Evolutionary conservation across 2,888 invertebrate genomes (phyloP).

Genomic region (Pyrrhosoma nymphula): DNA sequence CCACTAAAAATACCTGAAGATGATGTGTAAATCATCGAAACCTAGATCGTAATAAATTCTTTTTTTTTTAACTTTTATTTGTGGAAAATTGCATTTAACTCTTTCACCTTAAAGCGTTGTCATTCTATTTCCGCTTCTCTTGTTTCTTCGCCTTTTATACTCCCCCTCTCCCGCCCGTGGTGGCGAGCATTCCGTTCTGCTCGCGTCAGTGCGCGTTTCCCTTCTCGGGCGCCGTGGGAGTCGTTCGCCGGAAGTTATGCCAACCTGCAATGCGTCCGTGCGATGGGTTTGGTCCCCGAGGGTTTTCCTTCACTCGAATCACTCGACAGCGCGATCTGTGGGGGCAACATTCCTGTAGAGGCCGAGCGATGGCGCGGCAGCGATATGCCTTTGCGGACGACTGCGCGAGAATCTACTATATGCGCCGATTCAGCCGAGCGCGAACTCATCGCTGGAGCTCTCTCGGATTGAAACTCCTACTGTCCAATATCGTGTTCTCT

Average conservation of each 20-base stretch:
- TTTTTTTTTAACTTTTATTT: no score
- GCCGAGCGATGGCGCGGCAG: not conserved
- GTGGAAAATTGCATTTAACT: no score
- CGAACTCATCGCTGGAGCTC: not conserved
- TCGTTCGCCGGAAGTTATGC: not conserved
- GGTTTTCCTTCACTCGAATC: no score
- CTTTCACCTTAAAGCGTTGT: no score
- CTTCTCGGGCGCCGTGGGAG: not conserved
- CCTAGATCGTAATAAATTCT: no score
- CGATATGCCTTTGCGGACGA: not conserved
- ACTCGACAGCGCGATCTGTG: not conserved
- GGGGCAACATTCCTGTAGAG: not conserved
- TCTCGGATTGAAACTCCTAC: not conserved
- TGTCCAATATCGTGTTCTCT: no score
- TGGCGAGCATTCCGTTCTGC: not conserved
- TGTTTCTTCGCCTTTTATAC: not conserved
- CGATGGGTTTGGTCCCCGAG: not conserved
- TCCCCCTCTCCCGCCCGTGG: not conserved
- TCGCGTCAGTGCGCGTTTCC: not conserved
- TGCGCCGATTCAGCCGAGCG: not conserved
- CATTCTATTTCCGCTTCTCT: not conserved
- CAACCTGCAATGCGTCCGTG: not conserved
- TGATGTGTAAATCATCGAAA: no score
- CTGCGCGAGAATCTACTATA: not conserved
- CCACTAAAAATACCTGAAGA: no score